Base-by-base conservation (phyloP, 1,140 invertebrate species). In the Zaprionus ornatus region DNA sequence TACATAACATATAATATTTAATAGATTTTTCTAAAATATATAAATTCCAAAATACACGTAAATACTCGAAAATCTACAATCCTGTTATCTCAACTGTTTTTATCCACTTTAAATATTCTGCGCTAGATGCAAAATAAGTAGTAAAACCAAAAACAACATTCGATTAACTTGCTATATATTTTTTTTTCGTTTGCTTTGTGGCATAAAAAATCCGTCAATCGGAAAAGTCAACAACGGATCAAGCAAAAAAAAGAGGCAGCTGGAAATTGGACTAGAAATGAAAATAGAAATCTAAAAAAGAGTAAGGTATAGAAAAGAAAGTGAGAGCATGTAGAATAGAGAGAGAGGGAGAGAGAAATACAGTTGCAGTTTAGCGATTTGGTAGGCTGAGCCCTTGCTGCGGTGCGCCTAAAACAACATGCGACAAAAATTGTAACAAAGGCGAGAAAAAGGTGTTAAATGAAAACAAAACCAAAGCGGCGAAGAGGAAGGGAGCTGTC, bases 401-500 rank as follows among this genome's bases (percentile, higher is more conserved):
- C 77, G 78, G 71, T 84, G 74, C 23, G 57, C 84, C 84, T 88
- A 88, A 88, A 88, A 88, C 78, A 88, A 88, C 84, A 87, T 78
- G 82, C 57, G 71, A 71, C 74, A 50, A 57, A 32, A 72, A 72
- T 63, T 74, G 71, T 75, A 71, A 80, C 71, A 79, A 83, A 79
- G 57, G 64, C 72, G 45, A 50, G 74, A 71, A 48, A 87, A 87
- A 87, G 84, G 84, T 84, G 83, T 86, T 82, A 86, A 86, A 74
- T 69, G 83, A 79, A 86, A 86, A 86, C 76, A 82, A 86, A 87
- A 74, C 83, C 70, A 62, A 68, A 48, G 32, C 40, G 64, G 25
- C 13, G 42, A 57, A 12, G 19, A 25, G 32, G n/a, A 42, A 17
- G 29, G 15, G 4, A 21, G 19, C n/a, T 32, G 29, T 32, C 3